phyloP scores from a whole-genome alignment of 2,113 vertebrate genomes.

The Machaerirhynchus nigripectus region DNA sequence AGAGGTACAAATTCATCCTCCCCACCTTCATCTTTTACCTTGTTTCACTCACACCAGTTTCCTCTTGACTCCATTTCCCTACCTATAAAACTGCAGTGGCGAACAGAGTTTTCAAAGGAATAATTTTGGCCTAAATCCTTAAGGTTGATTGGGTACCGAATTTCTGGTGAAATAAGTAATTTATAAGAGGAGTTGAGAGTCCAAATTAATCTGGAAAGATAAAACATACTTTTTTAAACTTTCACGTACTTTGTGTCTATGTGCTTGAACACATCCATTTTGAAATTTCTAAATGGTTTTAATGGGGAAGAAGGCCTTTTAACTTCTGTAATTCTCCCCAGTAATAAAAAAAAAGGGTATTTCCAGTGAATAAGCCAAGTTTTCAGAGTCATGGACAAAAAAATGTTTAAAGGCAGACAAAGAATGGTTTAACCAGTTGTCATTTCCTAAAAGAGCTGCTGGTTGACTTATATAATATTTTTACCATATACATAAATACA shows the following conservation, averaged over 20 bases:
- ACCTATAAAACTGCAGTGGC: neutral
- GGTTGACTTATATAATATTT: neutral
- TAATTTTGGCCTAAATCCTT: neutral
- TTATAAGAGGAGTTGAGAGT: neutral
- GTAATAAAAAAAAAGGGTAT: neutral
- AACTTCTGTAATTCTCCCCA: neutral
- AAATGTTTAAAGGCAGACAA: neutral
- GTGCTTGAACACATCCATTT: neutral
- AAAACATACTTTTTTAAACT: neutral
- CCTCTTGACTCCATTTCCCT: neutral
- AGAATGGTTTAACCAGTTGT: constrained; percentile 1
- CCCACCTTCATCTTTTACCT: neutral
- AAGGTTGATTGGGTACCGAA: neutral
- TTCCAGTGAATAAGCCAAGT: constrained; percentile 26
- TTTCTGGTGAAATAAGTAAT: neutral
- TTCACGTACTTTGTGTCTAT: neutral
- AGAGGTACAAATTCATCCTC: neutral
- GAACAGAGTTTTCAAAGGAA: neutral
- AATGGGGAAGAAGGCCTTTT: neutral
- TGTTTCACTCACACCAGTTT: neutral
- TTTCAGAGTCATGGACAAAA: neutral
- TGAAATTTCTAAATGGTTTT: neutral
- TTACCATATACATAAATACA: neutral
- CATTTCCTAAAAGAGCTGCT: neutral
- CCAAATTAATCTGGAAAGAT: neutral